Percentiles rank a stretch among this genome's conserved stretches.
Evolutionary conservation across 35 echinoderm and acorn worm species (phyloP).

Genomic region (Hemicentrotus pulcherrimus): DNA sequence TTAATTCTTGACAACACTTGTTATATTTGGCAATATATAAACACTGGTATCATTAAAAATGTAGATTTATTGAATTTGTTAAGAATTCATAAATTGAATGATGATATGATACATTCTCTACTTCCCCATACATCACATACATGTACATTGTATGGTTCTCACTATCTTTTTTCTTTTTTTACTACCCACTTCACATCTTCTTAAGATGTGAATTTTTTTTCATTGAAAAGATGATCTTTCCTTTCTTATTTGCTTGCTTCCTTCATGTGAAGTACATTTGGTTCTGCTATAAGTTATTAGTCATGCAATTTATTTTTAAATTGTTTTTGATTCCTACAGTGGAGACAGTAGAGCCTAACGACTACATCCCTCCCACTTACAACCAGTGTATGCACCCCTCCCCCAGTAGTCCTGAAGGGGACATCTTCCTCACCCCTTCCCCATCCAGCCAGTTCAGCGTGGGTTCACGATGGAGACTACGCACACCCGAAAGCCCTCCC

Average conservation of each 20-base stretch:
- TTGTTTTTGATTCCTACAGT: conserved; percentile 19
- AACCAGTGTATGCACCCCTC: conserved; percentile 82
- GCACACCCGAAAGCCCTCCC: conserved; percentile 87
- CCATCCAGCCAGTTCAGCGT: conserved; percentile 72
- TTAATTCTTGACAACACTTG: no score
- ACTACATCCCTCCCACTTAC: conserved; percentile 92
- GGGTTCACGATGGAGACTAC: conserved; percentile 55
- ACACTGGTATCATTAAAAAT: no score
- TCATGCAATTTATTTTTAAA: not conserved
- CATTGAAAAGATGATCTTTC: not conserved
- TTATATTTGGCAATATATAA: no score
- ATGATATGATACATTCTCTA: no score
- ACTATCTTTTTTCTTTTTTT: not conserved
- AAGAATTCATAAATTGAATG: no score
- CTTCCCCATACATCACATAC: no score
- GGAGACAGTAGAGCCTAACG: conserved; percentile 80
- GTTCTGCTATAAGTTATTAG: not conserved
- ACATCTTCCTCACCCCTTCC: conserved; percentile 77
- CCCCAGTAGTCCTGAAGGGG: conserved; percentile 66
- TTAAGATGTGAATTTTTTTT: not conserved
- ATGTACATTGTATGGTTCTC: no score
- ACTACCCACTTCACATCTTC: not conserved
- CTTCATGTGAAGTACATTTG: not conserved
- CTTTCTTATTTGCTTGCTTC: not conserved
- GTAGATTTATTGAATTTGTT: no score